Base-by-base conservation (phyloP, 2,888 invertebrate genomes). In the Heliconius sara region DNA sequence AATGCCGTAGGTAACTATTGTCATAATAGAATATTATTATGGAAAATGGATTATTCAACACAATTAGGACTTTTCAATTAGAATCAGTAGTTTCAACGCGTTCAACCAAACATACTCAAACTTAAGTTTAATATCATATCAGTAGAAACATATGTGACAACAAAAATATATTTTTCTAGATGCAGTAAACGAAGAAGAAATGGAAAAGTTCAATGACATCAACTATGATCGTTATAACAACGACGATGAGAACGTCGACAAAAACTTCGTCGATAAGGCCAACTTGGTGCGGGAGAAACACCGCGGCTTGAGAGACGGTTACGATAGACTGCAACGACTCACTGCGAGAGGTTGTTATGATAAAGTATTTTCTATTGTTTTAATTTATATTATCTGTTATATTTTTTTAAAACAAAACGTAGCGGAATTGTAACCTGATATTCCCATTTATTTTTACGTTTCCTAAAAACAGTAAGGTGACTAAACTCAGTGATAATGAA, bases 281-380 rank as follows among this genome's bases (percentile, higher is more conserved):
- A 97, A 97, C 89, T 87, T 96, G 81, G 91, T 98, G 39, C 95
- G 98, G 80, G 97, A 97, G 12, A 97, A 97, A 86, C 97, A 98
- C 90, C 93, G 96, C 71, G 96, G 96, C 68, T 92, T 99, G 39
- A 96, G 97, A 84, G 97, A 97, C 85, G 97, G 97, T 65, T 98
- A 96, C 88, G 98, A 98, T 87, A 96, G 96, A 47, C 91, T 98
- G 57, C 97, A 97, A 85, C 96, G 97, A 77, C 91, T 97, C 80
- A 96, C 98, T 30, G 96, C 97, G 2, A 96, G 96, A 91, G 98
- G 97, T 87, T 79, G 66, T 27, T 13, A 25, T 63, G 13, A 16
- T 27, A 16, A 30, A 4, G 30, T 30, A 30, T 30, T 30, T 30
- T 30, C 30, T 30, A 30, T 30, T 47, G 13, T 47, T 47, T 6